Conservation (phyloP, 2,797 vertebrate species). For the Scomberomorus guttatus region DNA sequence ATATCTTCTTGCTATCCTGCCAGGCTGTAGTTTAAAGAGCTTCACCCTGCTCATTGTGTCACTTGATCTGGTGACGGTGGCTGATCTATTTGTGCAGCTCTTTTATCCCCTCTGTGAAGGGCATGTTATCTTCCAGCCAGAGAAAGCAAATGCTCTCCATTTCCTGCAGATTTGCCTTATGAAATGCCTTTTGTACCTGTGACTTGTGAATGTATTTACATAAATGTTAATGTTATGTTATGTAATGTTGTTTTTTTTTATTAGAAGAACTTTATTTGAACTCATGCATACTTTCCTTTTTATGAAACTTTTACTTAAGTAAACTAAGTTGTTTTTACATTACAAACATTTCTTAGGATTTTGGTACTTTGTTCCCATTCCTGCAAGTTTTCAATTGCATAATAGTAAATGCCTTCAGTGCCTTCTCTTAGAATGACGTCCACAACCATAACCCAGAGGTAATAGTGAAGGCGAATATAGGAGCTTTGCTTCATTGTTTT, state of each 20-base stretch:
- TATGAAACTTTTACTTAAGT: no score
- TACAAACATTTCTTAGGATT: neutral
- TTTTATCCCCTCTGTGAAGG: slow-evolving; percentile 70
- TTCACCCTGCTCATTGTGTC: slow-evolving; percentile 66
- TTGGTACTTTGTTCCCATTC: neutral
- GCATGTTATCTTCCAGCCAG: slow-evolving; percentile 44
- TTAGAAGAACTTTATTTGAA: neutral
- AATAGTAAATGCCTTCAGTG: neutral
- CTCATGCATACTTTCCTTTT: neutral
- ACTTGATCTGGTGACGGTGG: slow-evolving; percentile 73
- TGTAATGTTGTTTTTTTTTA: neutral
- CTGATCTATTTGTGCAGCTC: slow-evolving; percentile 72
- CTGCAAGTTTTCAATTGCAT: neutral
- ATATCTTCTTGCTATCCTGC: slow-evolving; percentile 56
- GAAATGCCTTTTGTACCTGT: neutral
- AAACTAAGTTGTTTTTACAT: no score
- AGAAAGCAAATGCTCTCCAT: slow-evolving; percentile 30
- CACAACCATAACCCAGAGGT: neutral
- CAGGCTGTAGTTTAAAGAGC: slow-evolving; percentile 68
- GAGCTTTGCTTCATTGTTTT: slow-evolving; percentile 62
- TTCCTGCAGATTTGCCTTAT: slow-evolving; percentile 29
- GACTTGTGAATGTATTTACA: slow-evolving; percentile 11
- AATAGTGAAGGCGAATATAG: slow-evolving; percentile 1
- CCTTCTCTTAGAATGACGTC: neutral
- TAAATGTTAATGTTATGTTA: neutral